Evolutionary conservation across 2,797 vertebrate genomes (phyloP), one percentile per base, ranked within the genome.

Genomic region (Cirrhinus molitorella): DNA sequence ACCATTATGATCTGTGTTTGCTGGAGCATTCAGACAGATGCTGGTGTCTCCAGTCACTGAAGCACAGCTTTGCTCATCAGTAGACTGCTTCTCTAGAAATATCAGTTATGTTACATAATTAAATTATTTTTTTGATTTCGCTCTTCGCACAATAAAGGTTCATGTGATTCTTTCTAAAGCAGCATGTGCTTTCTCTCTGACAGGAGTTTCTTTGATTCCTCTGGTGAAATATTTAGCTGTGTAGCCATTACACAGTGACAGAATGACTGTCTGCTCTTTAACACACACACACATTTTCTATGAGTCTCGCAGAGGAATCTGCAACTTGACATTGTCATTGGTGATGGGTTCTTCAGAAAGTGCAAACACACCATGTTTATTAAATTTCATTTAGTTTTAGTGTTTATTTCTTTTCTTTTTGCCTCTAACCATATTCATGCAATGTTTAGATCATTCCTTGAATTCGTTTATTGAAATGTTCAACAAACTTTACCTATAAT

Each of bases 261-360:
- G 34, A 37, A 5, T 6, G 34, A 37, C 34, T 4, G 34, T 37
- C 34, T 6, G 34, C 34, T 37, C 34, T 37, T 37, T 37, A 37
- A 37, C 17, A 21, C 51, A 17, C 17, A 8, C 49, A 21, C 51
- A 57, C n/a, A 5, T 37, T 57, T 59, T n/a, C 55, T 4, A 5
- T 57, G n/a, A 57, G 55, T 59, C 11, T 53, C 51, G 5, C 11
- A 13, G 21, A 40, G 37, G 19, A 67, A 40, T 67, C 65, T 67
- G 40, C n/a, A 70, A 21, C 63, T 66, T 37, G 7, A 34, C 14
- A 19, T 63, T 43, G 25, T 49, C 45, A 72, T 49, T 49, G 45
- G 45, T 49, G 23, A 28, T 71, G 68, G 68, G 68, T 47, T 71
- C 68, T 71, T 49, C 4, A 72, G 45, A 72, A 49, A 23, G 25